Conservation (phyloP, 2,888 invertebrate genomes). For the Chalcosyrphus nemorum region DNA sequence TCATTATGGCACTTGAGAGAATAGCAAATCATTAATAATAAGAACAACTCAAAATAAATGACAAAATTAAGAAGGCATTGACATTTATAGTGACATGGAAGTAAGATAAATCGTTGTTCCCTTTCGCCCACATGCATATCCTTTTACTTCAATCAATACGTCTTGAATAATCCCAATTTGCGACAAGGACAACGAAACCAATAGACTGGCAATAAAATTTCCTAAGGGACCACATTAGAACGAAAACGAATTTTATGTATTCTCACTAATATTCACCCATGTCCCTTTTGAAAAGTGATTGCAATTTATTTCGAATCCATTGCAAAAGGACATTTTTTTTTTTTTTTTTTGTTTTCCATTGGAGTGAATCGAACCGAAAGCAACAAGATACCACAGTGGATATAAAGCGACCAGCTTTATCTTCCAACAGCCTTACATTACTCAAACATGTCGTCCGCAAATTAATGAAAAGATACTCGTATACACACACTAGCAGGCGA, state of each 20-base stretch:
- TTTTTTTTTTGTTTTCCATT: slow-evolving; percentile 15
- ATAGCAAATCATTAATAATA: slow-evolving; percentile 34
- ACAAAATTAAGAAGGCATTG: slow-evolving; percentile 29
- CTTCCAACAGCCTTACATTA: slow-evolving; percentile 22
- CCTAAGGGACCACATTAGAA: slow-evolving; percentile 5
- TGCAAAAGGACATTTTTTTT: slow-evolving; percentile 1
- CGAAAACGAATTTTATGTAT: slow-evolving; percentile 3
- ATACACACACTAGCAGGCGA: background rate
- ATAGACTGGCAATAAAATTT: slow-evolving; percentile 13
- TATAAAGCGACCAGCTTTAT: slow-evolving; percentile 15
- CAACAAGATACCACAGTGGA: slow-evolving; percentile 16
- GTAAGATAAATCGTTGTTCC: slow-evolving; percentile 28
- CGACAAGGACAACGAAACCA: background rate
- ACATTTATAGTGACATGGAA: slow-evolving; percentile 39
- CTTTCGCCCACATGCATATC: background rate
- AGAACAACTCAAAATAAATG: slow-evolving; percentile 18
- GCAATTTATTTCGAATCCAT: slow-evolving; percentile 11
- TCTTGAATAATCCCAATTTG: slow-evolving; percentile 17
- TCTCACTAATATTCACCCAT: slow-evolving; percentile 10
- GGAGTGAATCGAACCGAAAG: slow-evolving; percentile 47
- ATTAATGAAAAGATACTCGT: slow-evolving; percentile 45
- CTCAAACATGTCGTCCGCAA: slow-evolving; percentile 48
- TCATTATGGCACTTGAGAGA: background rate
- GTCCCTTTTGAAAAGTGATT: slow-evolving; percentile 20
- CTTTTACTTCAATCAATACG: background rate